Base-by-base conservation (phyloP, 92 coral and sea anemone species). In the Pocillopora grandis region DNA sequence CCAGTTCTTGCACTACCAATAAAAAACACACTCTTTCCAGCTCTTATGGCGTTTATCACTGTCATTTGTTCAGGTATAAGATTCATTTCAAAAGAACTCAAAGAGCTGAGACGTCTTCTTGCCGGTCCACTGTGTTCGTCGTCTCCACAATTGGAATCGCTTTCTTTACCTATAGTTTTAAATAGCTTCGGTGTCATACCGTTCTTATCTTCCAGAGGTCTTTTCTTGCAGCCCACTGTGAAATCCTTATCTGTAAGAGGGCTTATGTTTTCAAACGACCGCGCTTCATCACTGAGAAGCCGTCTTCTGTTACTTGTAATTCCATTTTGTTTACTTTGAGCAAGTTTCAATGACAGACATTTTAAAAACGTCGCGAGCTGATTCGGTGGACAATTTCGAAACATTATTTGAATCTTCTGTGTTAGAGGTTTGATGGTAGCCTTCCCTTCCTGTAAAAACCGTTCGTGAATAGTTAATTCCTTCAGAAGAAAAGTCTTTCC, bases 1-100 rank as follows among this genome's bases (percentile, higher is more conserved):
- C 99, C 99, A 19, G 99, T 96, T 14, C 99, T 98, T 5, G 98
- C 99, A 83, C 99, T 96, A 16, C 99, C 99, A 36, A 98, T 96
- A 75, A 96, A 94, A 86, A 96, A 96, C 14, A 96, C 79, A 85
- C 86, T 96, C 84, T 88, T 85, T 13, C 96, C 91, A 13, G 94
- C 85, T 64, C 90, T 89, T 58, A 96, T 93, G n/a, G 98, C 92
- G 66, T 90, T 92, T 5, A 91, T 74, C 17, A 92, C 27, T 27
- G 27, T 27, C 27, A 27, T 27, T 27, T 27, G 27, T 27, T 27
- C 27, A 27, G 27, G 27, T 27, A 27, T 27, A 27, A 27, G 27
- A 27, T 27, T 27, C 27, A 27, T 27, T 27, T 27, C 1, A 27
- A 27, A 27, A 27, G 27, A 27, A 27, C 27, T 27, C 27, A 27